Conservation (phyloP, 1,140 invertebrate species). For the Yoshiicerus persimilis region DNA sequence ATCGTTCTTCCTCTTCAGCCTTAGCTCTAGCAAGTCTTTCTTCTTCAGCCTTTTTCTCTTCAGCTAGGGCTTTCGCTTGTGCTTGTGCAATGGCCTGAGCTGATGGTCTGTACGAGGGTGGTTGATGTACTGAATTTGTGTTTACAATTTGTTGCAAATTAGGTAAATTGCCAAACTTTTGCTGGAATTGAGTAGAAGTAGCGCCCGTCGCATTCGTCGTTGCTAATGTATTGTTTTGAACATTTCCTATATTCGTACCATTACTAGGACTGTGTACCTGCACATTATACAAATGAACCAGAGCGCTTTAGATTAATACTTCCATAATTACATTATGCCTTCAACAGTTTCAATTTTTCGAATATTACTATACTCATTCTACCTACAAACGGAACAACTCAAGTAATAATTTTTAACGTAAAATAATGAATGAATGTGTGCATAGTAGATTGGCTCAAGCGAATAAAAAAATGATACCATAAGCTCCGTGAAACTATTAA, state of each 20-base stretch:
- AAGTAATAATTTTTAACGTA: neutral
- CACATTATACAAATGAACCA: neutral
- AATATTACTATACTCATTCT: too few species aligned
- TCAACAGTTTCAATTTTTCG: too few species aligned
- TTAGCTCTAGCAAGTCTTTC: slow-evolving; percentile 36
- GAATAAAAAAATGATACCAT: neutral
- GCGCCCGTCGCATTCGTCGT: neutral
- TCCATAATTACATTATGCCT: too few species aligned
- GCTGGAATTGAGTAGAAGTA: slow-evolving; percentile 4
- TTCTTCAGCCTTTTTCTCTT: slow-evolving; percentile 44
- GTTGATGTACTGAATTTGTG: neutral
- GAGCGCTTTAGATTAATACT: neutral
- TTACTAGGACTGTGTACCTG: slow-evolving; percentile 2
- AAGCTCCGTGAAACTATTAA: neutral
- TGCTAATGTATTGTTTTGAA: neutral
- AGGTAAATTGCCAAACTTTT: neutral
- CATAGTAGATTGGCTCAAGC: neutral
- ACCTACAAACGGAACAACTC: neutral
- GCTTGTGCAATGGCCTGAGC: neutral
- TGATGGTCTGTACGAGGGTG: neutral
- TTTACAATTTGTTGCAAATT: neutral
- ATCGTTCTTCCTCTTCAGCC: slow-evolving; percentile 41
- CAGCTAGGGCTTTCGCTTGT: slow-evolving; percentile 4
- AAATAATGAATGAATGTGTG: neutral
- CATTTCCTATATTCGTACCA: neutral